Base-by-base conservation (phyloP, 1,140 invertebrate genomes). In the Drosophila cardini region DNA sequence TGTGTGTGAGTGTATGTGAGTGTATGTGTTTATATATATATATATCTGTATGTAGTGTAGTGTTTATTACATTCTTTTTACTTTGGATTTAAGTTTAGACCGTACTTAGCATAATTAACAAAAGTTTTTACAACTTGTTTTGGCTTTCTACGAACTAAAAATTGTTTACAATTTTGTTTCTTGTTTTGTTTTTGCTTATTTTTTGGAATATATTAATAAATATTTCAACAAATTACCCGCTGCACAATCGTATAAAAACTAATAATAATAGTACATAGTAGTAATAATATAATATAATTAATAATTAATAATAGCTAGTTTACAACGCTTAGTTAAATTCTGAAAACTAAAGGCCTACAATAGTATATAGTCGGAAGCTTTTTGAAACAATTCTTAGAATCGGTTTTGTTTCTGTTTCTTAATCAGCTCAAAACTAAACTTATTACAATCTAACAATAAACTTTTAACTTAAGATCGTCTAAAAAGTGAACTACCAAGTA, bases 311-410 rank as follows among this genome's bases (percentile, higher is more conserved):
- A 61, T 56, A 56, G 50, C 58, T 72, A 62, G 71, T 78, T 53
- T 78, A 70, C 73, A 55, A 53, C 57, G 72, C 48, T 73, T 73
- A 78, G 65, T 78, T 77, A 69, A 78, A 82, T 82, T 87, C 83
- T 70, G 83, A 73, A 81, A 86, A 89, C 64, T 83, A 86, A 83
- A 71, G 52, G 36, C 79, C 76, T 83, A 76, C 78, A 78, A 78
- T 80, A 26, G 21, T 26, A 16, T 21, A 52, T 63, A 87, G 83
- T 87, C 72, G 73, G 69, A 64, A 74, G 68, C 61, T 55, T 56
- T 43, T 72, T 62, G 70, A 68, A 84, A 82, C 78, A 87, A 86
- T 86, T 86, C 83, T 86, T 83, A 83, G 83, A 86, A 86, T 89
- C 62, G 70, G 70, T 58, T 62, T 21, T 57, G 52, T 48, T 50